phyloP scores from a whole-genome alignment of 2,113 vertebrate genomes.

The Gyps fulvus region DNA sequence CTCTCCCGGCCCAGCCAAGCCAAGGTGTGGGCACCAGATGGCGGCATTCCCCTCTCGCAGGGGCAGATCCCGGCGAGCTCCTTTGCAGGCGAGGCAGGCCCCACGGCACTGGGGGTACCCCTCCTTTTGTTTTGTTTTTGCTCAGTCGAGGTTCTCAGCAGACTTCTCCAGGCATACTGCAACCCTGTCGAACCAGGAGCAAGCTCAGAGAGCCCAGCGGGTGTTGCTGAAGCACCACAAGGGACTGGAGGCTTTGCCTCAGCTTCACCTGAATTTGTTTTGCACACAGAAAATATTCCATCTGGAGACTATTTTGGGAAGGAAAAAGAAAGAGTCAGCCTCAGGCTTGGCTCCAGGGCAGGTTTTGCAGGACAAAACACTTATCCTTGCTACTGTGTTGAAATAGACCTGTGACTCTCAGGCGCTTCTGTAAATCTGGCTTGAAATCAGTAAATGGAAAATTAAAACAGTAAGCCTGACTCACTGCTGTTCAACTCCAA shows the following conservation, averaged over 20 bases:
- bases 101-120: no score
- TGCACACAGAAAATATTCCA: background rate
- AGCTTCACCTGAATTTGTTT: background rate
- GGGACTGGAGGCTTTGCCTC: background rate
- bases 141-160: background rate
- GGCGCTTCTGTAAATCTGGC: background rate
- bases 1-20: background rate
- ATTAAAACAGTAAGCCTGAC: background rate
- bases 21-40: background rate
- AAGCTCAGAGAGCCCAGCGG: background rate
- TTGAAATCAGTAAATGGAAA: background rate
- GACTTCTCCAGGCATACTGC: background rate
- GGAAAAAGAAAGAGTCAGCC: background rate
- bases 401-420: background rate
- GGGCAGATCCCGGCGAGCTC: background rate
- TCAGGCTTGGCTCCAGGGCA: background rate
- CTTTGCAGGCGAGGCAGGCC: background rate
- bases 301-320: background rate
- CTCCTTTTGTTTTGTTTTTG: background rate
- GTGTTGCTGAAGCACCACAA: background rate
- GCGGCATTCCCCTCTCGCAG: background rate
- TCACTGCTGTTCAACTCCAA: background rate
- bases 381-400: background rate
- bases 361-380: background rate
- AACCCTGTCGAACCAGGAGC: no score